Evolutionary conservation across 2,888 invertebrate species (phyloP).

Genomic region (Chloroclystis v-ata): DNA sequence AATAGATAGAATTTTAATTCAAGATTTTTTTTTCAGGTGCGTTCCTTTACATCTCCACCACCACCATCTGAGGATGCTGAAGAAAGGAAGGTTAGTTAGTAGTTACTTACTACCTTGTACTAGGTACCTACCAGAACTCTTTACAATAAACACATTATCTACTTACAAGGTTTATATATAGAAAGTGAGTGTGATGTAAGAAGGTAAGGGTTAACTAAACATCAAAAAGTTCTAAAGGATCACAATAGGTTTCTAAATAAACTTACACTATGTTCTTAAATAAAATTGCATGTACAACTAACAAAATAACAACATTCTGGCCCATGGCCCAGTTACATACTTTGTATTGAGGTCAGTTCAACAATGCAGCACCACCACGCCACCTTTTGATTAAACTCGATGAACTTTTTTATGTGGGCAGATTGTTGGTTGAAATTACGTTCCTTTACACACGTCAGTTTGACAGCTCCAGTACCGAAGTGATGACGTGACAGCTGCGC

Average conservation of each 20-base stretch:
- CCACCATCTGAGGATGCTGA: conserved; percentile 23
- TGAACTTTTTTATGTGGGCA: conserved; percentile 15
- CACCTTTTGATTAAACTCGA: conserved; percentile 29
- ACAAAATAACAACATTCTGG: conserved; percentile 12
- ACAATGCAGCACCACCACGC: conserved; percentile 12
- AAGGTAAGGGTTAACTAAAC: conserved; percentile 9
- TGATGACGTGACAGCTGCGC: conserved; percentile 71
- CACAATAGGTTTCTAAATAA: no score
- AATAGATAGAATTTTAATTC: no score
- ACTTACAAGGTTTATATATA: no score
- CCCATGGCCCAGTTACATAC: conserved; percentile 22
- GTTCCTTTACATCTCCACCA: conserved; percentile 26
- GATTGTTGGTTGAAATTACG: conserved; percentile 15
- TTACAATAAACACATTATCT: no score
- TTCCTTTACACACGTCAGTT: conserved; percentile 36
- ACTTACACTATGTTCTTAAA: no score
- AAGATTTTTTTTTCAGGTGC: conserved; percentile 25
- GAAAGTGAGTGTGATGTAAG: no score
- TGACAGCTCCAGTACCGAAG: conserved; percentile 31
- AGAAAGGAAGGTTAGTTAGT: conserved; percentile 22
- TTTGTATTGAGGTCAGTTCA: conserved; percentile 19
- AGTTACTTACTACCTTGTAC: not conserved
- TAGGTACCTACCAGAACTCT: not conserved
- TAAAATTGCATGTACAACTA: not conserved
- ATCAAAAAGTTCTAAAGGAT: not conserved